Percentiles rank a stretch among this genome's conserved stretches.
phyloP scores from a whole-genome alignment of 2,888 invertebrate species.

The Leptogaster cylindrica region DNA sequence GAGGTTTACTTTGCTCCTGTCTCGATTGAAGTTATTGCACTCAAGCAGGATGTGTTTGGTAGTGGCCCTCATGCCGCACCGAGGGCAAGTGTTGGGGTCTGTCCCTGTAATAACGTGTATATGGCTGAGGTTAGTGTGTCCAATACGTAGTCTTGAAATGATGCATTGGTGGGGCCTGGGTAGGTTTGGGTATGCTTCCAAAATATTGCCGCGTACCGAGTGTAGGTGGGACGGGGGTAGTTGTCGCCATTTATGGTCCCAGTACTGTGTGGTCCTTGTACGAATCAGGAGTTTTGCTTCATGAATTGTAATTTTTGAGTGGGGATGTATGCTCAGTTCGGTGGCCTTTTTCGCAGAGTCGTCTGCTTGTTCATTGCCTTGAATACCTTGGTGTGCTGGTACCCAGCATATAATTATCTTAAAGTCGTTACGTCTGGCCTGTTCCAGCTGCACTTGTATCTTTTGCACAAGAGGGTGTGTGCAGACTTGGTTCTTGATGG shows the following conservation, averaged over 20 bases:
- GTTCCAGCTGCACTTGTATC: background rate
- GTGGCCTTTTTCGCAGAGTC: background rate
- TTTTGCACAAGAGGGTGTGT: background rate
- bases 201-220: background rate
- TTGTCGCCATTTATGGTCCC: background rate
- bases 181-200: background rate
- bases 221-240: background rate
- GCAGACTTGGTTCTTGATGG: background rate
- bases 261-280: background rate
- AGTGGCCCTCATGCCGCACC: too few species aligned
- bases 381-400: background rate
- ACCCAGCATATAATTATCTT: background rate
- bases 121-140: background rate
- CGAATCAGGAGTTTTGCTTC: background rate
- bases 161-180: background rate
- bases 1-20: too few species aligned
- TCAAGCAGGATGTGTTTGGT: too few species aligned
- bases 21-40: too few species aligned
- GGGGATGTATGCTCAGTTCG: background rate
- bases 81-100: background rate
- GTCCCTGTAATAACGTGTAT: background rate
- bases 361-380: background rate
- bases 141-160: background rate
- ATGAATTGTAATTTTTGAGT: background rate
- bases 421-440: background rate